Evolutionary conservation across 1,140 invertebrate species (phyloP), one percentile per base, ranked within the genome.

Genomic region (Heliothis subflexa): DNA sequence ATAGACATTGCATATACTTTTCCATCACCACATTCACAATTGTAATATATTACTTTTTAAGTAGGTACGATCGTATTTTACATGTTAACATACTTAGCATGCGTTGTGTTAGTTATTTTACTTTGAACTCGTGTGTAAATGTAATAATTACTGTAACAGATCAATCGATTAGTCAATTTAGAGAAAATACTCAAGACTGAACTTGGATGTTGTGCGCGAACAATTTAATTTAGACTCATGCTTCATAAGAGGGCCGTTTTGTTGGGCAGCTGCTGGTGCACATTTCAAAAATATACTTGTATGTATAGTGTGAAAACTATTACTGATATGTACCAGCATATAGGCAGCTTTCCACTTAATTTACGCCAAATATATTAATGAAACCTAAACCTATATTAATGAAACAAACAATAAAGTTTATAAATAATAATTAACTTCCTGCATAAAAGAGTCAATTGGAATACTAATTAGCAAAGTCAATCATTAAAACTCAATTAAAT

Each of bases 141-240:
- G 47, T 76, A 68, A 33, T 33, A 33, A 79, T 78, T 75, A 79
- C 71, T 72, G 68, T 68, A 83, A 78, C 77, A 83, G 81, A 84
- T 85, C 83, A 84, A 90, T 83, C 81, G 82, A 85, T 86, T 88
- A 90, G 90, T 91, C 91, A 91, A 91, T 91, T 93, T 91, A 91
- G 86, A 82, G 83, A 84, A 87, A 85, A 88, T 91, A 90, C 83
- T 90, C 85, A 92, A 92, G 91, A 92, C 91, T 92, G 91, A 92
- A 87, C 73, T 45, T 83, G 81, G 52, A 81, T 83, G 83, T 83
- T 84, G 82, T 86, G 78, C 21, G 78, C 33, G 45, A 61, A 49
- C 54, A 13, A 14, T 62, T 74, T 70, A 52, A 16, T 70, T 70
- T 70, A 13, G 18, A 28, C 66, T 28, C 66, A 50, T 33, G 66